Evolutionary conservation across 2,888 invertebrate genomes (phyloP).

Genomic region (Ornithoptera alexandrae): DNA sequence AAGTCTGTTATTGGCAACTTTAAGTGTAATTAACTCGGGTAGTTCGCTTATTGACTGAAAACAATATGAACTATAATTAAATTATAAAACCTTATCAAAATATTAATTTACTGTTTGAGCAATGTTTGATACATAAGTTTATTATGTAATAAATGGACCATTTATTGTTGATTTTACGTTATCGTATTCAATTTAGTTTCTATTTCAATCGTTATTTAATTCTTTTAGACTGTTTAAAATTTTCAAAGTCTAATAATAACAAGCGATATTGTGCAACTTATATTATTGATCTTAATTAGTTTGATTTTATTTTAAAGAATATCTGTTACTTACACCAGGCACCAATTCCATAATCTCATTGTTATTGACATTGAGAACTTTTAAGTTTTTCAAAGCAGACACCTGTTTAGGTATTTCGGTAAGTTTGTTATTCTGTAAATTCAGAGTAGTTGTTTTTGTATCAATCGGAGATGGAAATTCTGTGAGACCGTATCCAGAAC

Average conservation of each 20-base stretch:
- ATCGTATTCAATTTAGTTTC: too few relatives aligned
- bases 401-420: constrained; percentile 64
- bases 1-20: constrained; percentile 66
- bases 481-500: constrained; percentile 69
- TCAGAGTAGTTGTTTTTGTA: constrained; percentile 57
- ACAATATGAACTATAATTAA: not conserved
- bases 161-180: too few relatives aligned
- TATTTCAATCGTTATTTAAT: too few relatives aligned
- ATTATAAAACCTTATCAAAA: not conserved
- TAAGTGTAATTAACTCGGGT: constrained; percentile 54
- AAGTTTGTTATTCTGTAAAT: constrained; percentile 67
- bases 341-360: constrained; percentile 63
- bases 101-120: too few relatives aligned
- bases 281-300: too few relatives aligned
- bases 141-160: too few relatives aligned
- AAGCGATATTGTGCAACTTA: too few relatives aligned
- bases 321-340: constrained; percentile 59
- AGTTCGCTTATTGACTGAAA: constrained; percentile 73
- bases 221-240: too few relatives aligned
- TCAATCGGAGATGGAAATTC: constrained; percentile 70
- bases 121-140: too few relatives aligned
- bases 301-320: not conserved
- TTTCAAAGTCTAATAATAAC: too few relatives aligned
- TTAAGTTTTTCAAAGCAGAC: constrained; percentile 57
- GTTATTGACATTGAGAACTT: constrained; percentile 58